Evolutionary conservation across 2,797 vertebrate genomes (phyloP), one percentile per base, ranked within the genome.

Genomic region (Heteromormyrus szaboi): DNA sequence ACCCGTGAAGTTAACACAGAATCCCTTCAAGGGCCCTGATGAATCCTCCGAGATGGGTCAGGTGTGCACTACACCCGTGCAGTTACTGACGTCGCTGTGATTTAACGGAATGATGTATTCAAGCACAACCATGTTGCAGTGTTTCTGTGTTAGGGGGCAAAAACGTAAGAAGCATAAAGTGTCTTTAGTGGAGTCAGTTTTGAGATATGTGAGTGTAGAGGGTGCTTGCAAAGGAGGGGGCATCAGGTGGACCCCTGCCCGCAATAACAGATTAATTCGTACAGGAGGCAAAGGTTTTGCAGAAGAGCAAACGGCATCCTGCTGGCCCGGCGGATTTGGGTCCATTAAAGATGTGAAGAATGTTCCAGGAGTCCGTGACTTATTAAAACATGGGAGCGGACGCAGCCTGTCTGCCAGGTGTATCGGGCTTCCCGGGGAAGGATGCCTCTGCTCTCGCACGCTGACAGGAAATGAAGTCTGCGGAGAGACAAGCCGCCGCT

Each of bases 401-500:
- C 41, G 41, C 46, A 12, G 50, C 53, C 44, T 17, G 4, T 37
- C 2, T 65, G 84, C 12, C 62, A 87, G 22, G 37, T 19, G 46
- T 87, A 46, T 54, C 48, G 53, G 46, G 85, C 89, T 62, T 87
- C 85, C 89, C 33, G 44, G 48, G 41, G 44, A 88, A 11, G 46
- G 50, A 25, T 65, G 54, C 44, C 79, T 85, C 93, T 95, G 92
- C 92, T 91, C 85, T 29, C 9, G 46, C 44, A 90, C 89, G 90
- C 91, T 90, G 93, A 92, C 93, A 94, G 94, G 94, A 95, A 94
- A 95, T 95, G 91, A 95, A 93, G 91, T 93, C 91, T 89, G 90
- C 7, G 92, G 92, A 91, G 92, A 93, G 92, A 93, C 54, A 14
- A 37, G 12, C 29, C 2, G 41, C 6, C 90, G 90, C 93, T 91